Conservation (phyloP, 2,797 vertebrate genomes). For the Gymnothorax reevesii region DNA sequence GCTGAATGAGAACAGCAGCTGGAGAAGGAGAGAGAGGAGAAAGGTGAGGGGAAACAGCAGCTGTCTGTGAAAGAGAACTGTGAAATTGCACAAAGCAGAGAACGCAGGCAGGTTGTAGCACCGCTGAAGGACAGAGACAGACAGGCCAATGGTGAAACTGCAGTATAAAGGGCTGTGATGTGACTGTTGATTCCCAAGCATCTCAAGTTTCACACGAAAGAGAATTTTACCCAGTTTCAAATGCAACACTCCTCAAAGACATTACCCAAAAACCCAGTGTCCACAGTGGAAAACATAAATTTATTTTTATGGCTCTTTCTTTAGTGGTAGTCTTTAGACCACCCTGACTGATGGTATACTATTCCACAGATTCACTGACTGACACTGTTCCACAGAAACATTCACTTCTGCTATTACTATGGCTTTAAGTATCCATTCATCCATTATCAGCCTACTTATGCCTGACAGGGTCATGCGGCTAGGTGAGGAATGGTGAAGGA, state of each 20-base stretch:
- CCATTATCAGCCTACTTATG: too few relatives aligned
- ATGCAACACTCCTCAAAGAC: background rate
- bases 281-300: background rate
- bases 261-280: background rate
- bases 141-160: background rate
- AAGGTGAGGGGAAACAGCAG: background rate
- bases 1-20: conserved; percentile 6
- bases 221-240: background rate
- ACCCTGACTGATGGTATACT: background rate
- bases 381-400: background rate
- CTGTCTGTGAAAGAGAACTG: background rate
- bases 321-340: background rate
- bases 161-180: background rate
- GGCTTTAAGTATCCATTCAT: too few relatives aligned
- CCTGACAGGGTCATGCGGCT: too few relatives aligned
- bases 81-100: background rate
- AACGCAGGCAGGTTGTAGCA: background rate
- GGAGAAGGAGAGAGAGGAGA: background rate
- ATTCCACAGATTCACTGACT: background rate
- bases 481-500: too few relatives aligned
- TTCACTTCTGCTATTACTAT: background rate
- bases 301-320: background rate
- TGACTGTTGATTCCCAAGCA: background rate
- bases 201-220: background rate
- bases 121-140: background rate